These are phyloP conservation scores for Microcaecilia unicolor DNA, from an alignment of 2,797 vertebrate genomes.

Conservation along the genomic window DNA sequence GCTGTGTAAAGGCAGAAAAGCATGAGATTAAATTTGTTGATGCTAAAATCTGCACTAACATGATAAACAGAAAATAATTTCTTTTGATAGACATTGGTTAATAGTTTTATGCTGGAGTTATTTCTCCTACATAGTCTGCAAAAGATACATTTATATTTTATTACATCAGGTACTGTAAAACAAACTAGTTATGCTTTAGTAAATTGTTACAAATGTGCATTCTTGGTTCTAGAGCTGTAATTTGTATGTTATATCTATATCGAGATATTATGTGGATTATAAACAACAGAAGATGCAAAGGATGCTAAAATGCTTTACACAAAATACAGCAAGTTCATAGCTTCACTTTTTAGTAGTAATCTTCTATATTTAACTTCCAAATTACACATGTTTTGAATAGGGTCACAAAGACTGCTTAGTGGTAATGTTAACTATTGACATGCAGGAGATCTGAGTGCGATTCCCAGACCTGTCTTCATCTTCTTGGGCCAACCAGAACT, in stretches of 20 bases:
- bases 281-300: too few relatives aligned
- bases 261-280: slow-evolving; percentile 6
- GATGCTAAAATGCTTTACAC: too few relatives aligned
- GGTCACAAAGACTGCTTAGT: too few relatives aligned
- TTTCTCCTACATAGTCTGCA: neutral
- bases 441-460: too few relatives aligned
- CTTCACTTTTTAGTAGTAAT: too few relatives aligned
- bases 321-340: too few relatives aligned
- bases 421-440: too few relatives aligned
- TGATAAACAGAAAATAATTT: slow-evolving; percentile 1
- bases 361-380: too few relatives aligned
- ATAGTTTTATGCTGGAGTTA: slow-evolving; percentile 4
- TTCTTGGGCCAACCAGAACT: too few relatives aligned
- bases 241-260: slow-evolving; percentile 6
- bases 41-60: slow-evolving; percentile 17
- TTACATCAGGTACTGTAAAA: slow-evolving; percentile 3
- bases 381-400: too few relatives aligned
- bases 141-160: neutral
- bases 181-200: neutral
- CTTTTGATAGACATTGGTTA: neutral
- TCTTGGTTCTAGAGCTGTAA: slow-evolving; percentile 9
- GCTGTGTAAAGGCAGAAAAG: slow-evolving; percentile 23
- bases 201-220: slow-evolving; percentile 3
- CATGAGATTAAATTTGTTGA: too few relatives aligned
- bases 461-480: too few relatives aligned